Evolutionary conservation across 2,888 invertebrate species (phyloP).

Genomic region (Phasia obesa): DNA sequence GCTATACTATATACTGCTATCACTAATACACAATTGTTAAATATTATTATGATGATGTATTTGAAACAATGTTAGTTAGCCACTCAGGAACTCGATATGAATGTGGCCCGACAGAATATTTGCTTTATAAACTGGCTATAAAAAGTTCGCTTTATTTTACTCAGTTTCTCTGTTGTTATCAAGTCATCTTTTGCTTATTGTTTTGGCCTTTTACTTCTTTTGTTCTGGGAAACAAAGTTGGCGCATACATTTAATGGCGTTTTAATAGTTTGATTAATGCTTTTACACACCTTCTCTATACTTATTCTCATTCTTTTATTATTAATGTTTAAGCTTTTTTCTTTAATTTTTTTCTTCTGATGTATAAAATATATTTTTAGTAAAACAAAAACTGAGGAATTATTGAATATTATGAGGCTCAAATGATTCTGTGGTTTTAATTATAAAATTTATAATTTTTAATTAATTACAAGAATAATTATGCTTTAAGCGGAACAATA

Average conservation of each 20-base stretch:
- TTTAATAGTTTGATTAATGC: constrained; percentile 79
- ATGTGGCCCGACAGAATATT: background rate
- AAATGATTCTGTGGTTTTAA: constrained; percentile 61
- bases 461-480: constrained; percentile 7
- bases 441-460: constrained; percentile 47
- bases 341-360: constrained; percentile 10
- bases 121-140: background rate
- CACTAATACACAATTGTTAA: too few relatives aligned
- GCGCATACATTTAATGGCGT: constrained; percentile 75
- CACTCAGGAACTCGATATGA: background rate
- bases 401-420: constrained; percentile 62
- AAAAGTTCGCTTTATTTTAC: background rate
- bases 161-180: constrained; percentile 13
- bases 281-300: constrained; percentile 75
- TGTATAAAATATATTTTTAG: constrained; percentile 43
- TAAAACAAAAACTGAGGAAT: constrained; percentile 37
- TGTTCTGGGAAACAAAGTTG: constrained; percentile 52
- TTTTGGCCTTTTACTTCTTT: constrained; percentile 24
- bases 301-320: constrained; percentile 40
- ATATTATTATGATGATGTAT: too few relatives aligned
- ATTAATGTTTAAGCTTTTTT: constrained; percentile 46
- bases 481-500: background rate
- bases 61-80: background rate
- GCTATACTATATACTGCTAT: too few relatives aligned
- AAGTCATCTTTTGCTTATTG: constrained; percentile 1